Percentiles rank a stretch among this genome's conserved stretches.
These are phyloP conservation scores for Helarctos malayanus DNA, from an alignment of 2,797 vertebrate genomes.

Conservation along the genomic window DNA sequence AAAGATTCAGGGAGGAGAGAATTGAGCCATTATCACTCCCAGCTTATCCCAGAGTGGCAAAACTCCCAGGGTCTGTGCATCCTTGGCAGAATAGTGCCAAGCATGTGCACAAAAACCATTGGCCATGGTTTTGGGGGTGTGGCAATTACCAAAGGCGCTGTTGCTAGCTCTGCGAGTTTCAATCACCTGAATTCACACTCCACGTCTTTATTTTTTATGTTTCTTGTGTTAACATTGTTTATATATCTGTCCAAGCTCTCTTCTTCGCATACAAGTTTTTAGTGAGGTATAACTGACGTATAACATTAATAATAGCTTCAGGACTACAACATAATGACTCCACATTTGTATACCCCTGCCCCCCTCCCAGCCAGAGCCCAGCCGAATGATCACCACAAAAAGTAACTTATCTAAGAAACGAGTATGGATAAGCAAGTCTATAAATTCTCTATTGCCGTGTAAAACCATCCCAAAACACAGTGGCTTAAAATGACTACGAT, in stretches of 20 bases:
- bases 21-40: not conserved
- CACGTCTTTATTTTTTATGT: not conserved
- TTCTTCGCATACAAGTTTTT: not conserved
- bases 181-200: not conserved
- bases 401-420: not conserved
- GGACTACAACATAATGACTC: not conserved
- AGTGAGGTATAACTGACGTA: not conserved
- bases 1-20: not conserved
- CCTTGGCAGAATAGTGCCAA: not conserved
- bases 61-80: not conserved
- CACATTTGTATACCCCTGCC: not conserved
- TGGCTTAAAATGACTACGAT: not conserved
- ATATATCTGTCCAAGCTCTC: not conserved
- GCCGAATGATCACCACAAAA: not conserved
- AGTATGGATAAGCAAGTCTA: not conserved
- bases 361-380: too few species aligned
- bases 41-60: too few species aligned
- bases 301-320: not conserved
- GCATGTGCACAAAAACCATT: not conserved
- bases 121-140: not conserved
- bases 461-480: not conserved
- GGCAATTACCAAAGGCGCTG: not conserved
- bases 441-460: not conserved
- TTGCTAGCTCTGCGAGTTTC: not conserved
- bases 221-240: not conserved